Evolutionary conservation across 2,113 vertebrate genomes (phyloP), one percentile per base, ranked within the genome.

Genomic region (Nothoprocta pentlandii): DNA sequence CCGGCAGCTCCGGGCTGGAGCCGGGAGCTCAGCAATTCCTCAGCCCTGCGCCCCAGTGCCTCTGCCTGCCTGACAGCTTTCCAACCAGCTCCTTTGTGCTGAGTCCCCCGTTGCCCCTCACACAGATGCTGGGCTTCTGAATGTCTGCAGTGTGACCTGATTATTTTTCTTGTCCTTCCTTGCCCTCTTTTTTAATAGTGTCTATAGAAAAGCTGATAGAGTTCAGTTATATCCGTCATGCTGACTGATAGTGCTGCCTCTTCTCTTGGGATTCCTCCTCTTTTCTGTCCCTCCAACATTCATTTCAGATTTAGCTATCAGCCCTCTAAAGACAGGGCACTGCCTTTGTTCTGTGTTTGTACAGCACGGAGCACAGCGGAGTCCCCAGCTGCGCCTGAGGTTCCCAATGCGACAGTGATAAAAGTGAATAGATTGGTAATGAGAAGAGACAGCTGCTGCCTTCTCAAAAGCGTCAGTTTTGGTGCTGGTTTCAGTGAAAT

Each of bases 291-390:
- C 81, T 91, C 84, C 94, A 95, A 89, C 94, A 89, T 94, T 93
- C 94, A 87, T 96, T 96, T 96, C 91, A 87, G 91, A 92, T 93
- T 94, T 96, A 90, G 86, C 95, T 95, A 93, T 86, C 95, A 95
- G 91, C 74, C 91, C 84, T 96, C 95, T 85, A 36, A 95, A 97
- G 91, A 79, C 49, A 39, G 94, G 81, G 70, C 79, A 94, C 82
- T 89, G 95, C 95, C 92, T 97, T 96, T 97, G 96, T 97, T 96
- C 91, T 97, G 87, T 90, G 83, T 95, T 93, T 95, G 96, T 92
- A 59, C 95, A 85, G 92, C 91, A 46, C 7, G 6, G 77, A 95
- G 89, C 92, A 67, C 78, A 76, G 84, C 0, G 34, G 95, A 95
- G 93, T 89, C 96, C 95, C 94, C 95, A 96, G 95, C 96, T 96